phyloP scores from a whole-genome alignment of 2,797 vertebrate genomes.

The Helicolenus hilgendorfi region DNA sequence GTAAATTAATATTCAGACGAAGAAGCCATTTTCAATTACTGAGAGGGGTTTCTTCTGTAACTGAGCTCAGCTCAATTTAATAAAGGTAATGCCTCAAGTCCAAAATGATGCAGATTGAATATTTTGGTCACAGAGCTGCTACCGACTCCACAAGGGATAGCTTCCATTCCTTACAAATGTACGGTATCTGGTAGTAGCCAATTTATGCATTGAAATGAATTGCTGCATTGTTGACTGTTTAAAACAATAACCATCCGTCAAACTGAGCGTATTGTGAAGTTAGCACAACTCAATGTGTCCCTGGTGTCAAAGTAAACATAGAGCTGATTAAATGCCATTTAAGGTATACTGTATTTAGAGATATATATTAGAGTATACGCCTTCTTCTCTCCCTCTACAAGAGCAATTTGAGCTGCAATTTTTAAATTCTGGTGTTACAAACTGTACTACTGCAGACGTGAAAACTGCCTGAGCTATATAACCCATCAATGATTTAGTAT shows the following conservation, averaged over 20 bases:
- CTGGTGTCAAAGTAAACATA: neutral
- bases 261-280: neutral
- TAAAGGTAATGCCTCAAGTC: slow-evolving; percentile 63
- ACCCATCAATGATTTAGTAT: neutral
- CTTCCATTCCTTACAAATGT: slow-evolving; percentile 8
- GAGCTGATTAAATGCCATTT: neutral
- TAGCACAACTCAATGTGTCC: neutral
- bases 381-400: neutral
- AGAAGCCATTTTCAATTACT: slow-evolving; percentile 73
- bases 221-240: neutral
- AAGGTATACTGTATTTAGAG: neutral
- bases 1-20: slow-evolving; percentile 69
- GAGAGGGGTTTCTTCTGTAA: slow-evolving; percentile 58
- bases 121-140: slow-evolving; percentile 50
- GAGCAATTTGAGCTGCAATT: neutral
- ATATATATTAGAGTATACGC: neutral
- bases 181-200: neutral
- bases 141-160: neutral
- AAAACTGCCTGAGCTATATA: neutral
- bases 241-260: slow-evolving; percentile 24
- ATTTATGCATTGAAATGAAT: slow-evolving; percentile 2
- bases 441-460: neutral
- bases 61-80: slow-evolving; percentile 59
- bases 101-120: slow-evolving; percentile 51
- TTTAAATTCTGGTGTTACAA: neutral